Evolutionary conservation across 2,888 invertebrate species (phyloP), one percentile per base, ranked within the genome.

Genomic region (Glyphotaelius pellucidus): DNA sequence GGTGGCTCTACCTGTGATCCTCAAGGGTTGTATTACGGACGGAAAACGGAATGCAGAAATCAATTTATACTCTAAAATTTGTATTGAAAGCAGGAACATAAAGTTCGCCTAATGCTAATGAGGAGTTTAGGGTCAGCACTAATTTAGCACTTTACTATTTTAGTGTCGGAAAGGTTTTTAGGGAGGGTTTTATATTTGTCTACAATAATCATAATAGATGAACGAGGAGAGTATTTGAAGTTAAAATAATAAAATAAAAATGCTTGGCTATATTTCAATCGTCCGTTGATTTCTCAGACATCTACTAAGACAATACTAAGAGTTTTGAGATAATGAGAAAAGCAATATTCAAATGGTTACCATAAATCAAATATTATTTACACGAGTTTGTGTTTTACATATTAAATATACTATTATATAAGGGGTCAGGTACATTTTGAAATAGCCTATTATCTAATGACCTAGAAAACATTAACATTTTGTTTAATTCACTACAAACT

Each of bases 1-100:
- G 79, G 32, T 35, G 79, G 67, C 31, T 88, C 35, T 88, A 88
- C 88, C 88, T 88, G 88, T 79, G 79, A 88, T 88, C 88, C 79
- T 79, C 88, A n/a, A 52, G 52, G 87, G 87, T 30, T 32, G 32
- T 32, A 88, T 88, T 31, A 32, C 88, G 67, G 67, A 15, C 87
- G 88, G 88, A 88, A 88, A 79, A 31, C 87, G 88, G 88, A 88
- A 88, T 88, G 88, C 88, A 88, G 79, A 88, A 88, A 67, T 88
- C 88, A 79, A 88, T 88, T 88, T 88, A 88, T 30, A 88, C 88
- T 88, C 88, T n/a, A 15, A 88, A 88, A n/a, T 67, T 52, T 88
- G 52, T 67, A 35, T 35, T 88, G 79, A 88, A 88, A 31, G 88
- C 67, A 35, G 32, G 19, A 88, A 88, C 88, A 79, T 79, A n/a